Evolutionary conservation across 2,888 invertebrate species (phyloP).

Genomic region (Allolobophora icterica): DNA sequence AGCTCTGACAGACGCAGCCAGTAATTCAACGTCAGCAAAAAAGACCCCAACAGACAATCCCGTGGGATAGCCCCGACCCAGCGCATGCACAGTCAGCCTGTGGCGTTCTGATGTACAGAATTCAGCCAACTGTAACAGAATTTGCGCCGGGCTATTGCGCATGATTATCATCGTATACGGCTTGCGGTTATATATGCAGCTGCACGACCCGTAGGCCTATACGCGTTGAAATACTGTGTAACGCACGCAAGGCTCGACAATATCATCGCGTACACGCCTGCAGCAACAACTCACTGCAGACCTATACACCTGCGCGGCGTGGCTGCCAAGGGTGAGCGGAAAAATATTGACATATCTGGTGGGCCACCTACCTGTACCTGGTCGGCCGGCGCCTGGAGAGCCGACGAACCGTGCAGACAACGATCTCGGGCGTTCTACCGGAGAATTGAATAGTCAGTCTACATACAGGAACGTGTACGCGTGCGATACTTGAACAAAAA

Average conservation of each 20-base stretch:
- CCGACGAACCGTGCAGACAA: conserved; percentile 26
- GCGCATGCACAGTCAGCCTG: not conserved
- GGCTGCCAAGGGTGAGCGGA: not conserved
- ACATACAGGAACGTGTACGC: not conserved
- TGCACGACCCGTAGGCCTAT: not conserved
- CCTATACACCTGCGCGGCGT: not conserved
- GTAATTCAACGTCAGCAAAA: not conserved
- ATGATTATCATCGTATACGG: not conserved
- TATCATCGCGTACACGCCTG: conserved; percentile 11
- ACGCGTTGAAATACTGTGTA: not conserved
- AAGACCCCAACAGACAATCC: not conserved
- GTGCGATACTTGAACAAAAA: not conserved
- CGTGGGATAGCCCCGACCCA: not conserved
- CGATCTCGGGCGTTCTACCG: not conserved
- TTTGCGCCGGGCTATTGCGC: not conserved
- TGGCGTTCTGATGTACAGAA: not conserved
- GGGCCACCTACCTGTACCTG: not conserved
- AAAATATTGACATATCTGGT: not conserved
- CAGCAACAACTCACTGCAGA: not conserved
- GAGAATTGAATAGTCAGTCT: not conserved
- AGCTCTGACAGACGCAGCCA: not conserved
- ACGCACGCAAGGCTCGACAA: not conserved
- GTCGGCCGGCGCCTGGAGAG: conserved; percentile 7
- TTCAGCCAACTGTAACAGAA: conserved; percentile 4
- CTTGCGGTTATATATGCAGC: not conserved